Evolutionary conservation across 2,888 invertebrate genomes (phyloP), one percentile per base, ranked within the genome.

Genomic region (Chrysina gloriosa): DNA sequence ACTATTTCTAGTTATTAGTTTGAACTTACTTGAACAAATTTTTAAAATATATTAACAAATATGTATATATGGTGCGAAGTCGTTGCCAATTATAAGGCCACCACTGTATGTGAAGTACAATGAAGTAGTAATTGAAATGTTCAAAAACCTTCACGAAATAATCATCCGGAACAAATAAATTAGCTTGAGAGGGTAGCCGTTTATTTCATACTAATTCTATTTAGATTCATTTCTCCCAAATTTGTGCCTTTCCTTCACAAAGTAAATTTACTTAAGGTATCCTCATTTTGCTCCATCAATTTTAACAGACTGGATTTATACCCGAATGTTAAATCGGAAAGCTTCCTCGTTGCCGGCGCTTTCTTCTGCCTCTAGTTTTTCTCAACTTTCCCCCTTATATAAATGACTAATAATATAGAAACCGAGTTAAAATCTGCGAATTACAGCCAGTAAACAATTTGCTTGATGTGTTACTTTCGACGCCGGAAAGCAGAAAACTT

Each of bases 361-460:
- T 4, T 14, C 3, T 27, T 42, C 27, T 42, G 29, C 19, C 16
- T 19, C 23, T 42, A 27, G 5, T 61, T 27, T 39, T 23, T 11
- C 6, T 39, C 36, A n/a, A 14, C 39, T 42, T 54, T 61, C 58
- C 11, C 29, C n/a, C 42, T 34, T 25, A 61, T 61, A 61, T 61
- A 61, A 61, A 61, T 61, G 58, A 61, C 58, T 42, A 61, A 61
- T 61, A 61, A 61, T 61, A 61, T 61, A 61, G 58, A 42, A 42
- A 27, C 42, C 16, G 58, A 61, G 58, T 61, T 61, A 61, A 61
- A 61, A 61, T 61, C 58, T 61, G 58, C 27, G 58, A 61, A 61
- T 61, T 61, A 61, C 58, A 61, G 42, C 42, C 58, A 42, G 64
- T 64, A 64, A 64, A 64, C 64, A 64, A 64, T 64, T 64, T 64